Evolutionary conservation across 2,888 invertebrate genomes (phyloP).

Genomic region (Ischnus inquisitorius): DNA sequence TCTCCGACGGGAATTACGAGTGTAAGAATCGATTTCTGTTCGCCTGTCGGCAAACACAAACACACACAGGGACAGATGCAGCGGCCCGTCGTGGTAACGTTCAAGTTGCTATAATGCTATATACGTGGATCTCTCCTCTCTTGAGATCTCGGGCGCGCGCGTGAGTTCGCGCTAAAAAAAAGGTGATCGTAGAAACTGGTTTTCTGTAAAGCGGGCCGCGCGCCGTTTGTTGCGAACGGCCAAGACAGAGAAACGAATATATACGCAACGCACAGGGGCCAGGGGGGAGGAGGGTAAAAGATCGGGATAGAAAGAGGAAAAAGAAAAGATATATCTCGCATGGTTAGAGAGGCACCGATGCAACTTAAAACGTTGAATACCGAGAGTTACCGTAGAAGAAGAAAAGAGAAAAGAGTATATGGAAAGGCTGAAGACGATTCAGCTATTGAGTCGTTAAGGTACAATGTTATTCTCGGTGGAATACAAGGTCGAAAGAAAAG

Average conservation of each 20-base stretch:
- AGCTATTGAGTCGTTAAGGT: constrained; percentile 69
- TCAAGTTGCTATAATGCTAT: neutral
- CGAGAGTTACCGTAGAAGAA: constrained; percentile 3
- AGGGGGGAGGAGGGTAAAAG: constrained; percentile 34
- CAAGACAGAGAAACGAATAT: constrained; percentile 58
- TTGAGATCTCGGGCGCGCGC: constrained; percentile 35
- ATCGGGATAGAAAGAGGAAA: constrained; percentile 38
- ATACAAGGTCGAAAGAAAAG: constrained; percentile 5
- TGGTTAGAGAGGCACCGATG: constrained; percentile 24
- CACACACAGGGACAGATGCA: neutral
- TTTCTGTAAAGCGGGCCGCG: constrained; percentile 62
- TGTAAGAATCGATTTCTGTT: constrained; percentile 62
- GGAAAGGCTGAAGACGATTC: constrained; percentile 14
- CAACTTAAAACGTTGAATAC: constrained; percentile 26
- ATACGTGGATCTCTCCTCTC: constrained; percentile 38
- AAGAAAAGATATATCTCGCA: constrained; percentile 23
- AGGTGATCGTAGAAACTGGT: constrained; percentile 72
- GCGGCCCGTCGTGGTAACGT: neutral
- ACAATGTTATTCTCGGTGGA: constrained; percentile 61
- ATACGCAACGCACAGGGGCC: constrained; percentile 29
- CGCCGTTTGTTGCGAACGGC: constrained; percentile 57
- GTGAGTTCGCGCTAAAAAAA: constrained; percentile 39
- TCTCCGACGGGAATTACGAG: constrained; percentile 48
- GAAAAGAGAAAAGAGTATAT: neutral
- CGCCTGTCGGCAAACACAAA: constrained; percentile 30